phyloP scores from a whole-genome alignment of 2,888 invertebrate species.

The Mystacides longicornis region DNA sequence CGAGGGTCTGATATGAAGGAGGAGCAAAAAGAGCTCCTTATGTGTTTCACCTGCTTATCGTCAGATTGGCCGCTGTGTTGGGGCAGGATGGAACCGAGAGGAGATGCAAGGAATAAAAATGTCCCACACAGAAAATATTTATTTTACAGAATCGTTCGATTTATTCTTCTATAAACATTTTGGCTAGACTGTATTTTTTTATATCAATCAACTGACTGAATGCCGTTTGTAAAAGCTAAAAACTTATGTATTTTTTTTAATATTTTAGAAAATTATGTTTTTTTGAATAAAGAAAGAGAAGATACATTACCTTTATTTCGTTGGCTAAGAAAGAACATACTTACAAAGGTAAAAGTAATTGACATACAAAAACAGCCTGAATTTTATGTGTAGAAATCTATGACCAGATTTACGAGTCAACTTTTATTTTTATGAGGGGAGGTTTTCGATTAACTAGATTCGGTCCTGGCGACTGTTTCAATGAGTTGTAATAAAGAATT shows the following conservation, averaged over 20 bases:
- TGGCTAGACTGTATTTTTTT: no score
- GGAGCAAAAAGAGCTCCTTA: no score
- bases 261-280: neutral
- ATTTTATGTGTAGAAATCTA: neutral
- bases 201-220: neutral
- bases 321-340: neutral
- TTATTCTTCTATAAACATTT: no score
- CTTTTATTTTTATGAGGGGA: neutral
- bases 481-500: neutral
- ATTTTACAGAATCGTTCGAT: no score
- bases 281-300: no score
- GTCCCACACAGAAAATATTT: no score
- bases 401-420: neutral
- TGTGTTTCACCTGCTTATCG: neutral
- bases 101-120: no score
- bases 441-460: no score
- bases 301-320: neutral
- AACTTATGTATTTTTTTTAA: neutral
- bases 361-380: neutral
- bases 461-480: neutral
- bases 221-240: neutral
- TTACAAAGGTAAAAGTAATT: neutral
- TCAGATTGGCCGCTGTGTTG: neutral
- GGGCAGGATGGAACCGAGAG: neutral
- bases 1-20: no score